These are phyloP conservation scores for Drosophila crucigera DNA, from an alignment of 2,888 invertebrate species.

Conservation along the genomic window DNA sequence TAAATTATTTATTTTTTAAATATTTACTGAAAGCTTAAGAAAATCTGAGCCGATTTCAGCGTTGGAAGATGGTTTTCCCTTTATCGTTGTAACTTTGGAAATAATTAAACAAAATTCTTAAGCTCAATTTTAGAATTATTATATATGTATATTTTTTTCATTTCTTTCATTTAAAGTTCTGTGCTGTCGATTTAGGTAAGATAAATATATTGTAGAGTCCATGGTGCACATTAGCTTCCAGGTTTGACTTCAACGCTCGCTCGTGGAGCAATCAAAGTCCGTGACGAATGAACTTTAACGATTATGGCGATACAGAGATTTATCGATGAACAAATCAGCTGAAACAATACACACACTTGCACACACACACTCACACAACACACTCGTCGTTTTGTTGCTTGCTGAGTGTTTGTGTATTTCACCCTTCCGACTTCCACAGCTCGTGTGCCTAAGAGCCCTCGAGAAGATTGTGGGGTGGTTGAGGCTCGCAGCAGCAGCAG, in stretches of 20 bases:
- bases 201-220: neutral
- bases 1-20: neutral
- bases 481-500: constrained; percentile 10
- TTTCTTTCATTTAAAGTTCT: neutral
- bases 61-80: neutral
- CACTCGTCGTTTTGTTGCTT: neutral
- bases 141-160: fast-evolving
- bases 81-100: neutral
- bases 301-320: constrained; percentile 79
- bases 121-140: neutral
- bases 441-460: constrained; percentile 48
- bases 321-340: constrained; percentile 71
- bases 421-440: constrained; percentile 46
- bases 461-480: constrained; percentile 38
- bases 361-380: constrained; percentile 19
- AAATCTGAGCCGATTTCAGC: neutral
- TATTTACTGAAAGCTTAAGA: neutral
- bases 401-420: constrained; percentile 22
- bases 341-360: constrained; percentile 58
- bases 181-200: neutral
- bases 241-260: constrained; percentile 32
- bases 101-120: neutral
- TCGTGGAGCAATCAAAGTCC: constrained; percentile 64
- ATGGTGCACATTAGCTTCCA: constrained; percentile 37
- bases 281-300: constrained; percentile 79